Evolutionary conservation across 2,113 vertebrate genomes (phyloP), one percentile per base, ranked within the genome.

Genomic region (Spheniscus mendiculus): DNA sequence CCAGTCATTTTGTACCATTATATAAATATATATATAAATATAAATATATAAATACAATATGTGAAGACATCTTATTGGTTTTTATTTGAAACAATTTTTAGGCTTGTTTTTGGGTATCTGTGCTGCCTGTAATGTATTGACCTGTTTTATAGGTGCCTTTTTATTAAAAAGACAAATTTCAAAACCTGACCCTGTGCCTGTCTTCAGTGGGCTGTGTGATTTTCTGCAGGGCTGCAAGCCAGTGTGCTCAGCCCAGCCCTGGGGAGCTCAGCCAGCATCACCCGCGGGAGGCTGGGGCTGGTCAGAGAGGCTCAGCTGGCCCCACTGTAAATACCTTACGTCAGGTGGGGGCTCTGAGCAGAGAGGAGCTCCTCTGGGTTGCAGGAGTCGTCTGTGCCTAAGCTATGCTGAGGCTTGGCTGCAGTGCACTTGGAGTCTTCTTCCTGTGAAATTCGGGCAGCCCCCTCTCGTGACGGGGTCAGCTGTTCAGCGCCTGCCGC

Each of bases 91-190:
- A 98, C 98, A 94, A 98, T 98, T 98, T 98, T 97, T 98, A 98
- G 98, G 98, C 98, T 98, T 98, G 98, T 98, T 98, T 97, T 98
- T 98, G 98, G 98, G 98, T 98, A 98, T 98, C 98, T 98, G 98
- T 98, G 98, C 98, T 98, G 98, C 98, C 98, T 98, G 98, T 98
- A 98, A 98, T 98, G 98, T 98, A 98, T 98, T 98, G 98, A 98
- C 98, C 98, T 98, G 98, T 98, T 98, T 98, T 98, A 98, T 98
- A 98, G 98, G 98, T 98, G 98, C 98, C 98, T 98, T 98, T 98
- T 98, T 98, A 98, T 98, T 98, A 98, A 98, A 98, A 98, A 98
- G 97, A 98, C 94, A 96, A 97, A 98, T 96, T 96, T 95, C 88
- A 98, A 97, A 98, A 97, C 95, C 67, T 66, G 79, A 34, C 65